Evolutionary conservation across 2,113 vertebrate genomes (phyloP).

Genomic region (Tyto alba): DNA sequence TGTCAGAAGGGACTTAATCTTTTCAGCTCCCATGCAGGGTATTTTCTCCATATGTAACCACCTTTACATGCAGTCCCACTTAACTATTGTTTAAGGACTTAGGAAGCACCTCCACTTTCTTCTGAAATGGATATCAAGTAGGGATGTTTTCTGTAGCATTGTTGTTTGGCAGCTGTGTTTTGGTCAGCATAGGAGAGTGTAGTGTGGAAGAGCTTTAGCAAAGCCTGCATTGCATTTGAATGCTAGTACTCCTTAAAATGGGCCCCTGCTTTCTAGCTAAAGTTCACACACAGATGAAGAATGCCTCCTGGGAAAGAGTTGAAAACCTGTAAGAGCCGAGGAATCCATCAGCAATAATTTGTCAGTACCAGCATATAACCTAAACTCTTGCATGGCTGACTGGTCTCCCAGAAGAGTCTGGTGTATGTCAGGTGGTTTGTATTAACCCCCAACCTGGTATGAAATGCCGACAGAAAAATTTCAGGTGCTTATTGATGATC

Average conservation of each 20-base stretch:
- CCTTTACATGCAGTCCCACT: background rate
- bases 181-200: background rate
- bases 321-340: conserved; percentile 16
- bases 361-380: background rate
- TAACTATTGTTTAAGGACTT: background rate
- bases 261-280: background rate
- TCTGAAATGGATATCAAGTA: background rate
- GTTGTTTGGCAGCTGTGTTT: background rate
- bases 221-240: background rate
- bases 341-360: background rate
- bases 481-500: background rate
- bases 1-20: background rate
- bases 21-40: background rate
- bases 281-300: background rate
- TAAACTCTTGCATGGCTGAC: background rate
- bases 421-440: background rate
- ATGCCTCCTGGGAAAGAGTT: background rate
- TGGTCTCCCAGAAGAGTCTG: background rate
- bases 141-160: background rate
- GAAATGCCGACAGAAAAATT: background rate
- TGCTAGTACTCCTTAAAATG: background rate
- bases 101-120: background rate
- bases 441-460: background rate
- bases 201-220: background rate
- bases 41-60: background rate